These are phyloP conservation scores for Morinoia aosen DNA, from an alignment of 2,888 invertebrate genomes.

Conservation along the genomic window DNA sequence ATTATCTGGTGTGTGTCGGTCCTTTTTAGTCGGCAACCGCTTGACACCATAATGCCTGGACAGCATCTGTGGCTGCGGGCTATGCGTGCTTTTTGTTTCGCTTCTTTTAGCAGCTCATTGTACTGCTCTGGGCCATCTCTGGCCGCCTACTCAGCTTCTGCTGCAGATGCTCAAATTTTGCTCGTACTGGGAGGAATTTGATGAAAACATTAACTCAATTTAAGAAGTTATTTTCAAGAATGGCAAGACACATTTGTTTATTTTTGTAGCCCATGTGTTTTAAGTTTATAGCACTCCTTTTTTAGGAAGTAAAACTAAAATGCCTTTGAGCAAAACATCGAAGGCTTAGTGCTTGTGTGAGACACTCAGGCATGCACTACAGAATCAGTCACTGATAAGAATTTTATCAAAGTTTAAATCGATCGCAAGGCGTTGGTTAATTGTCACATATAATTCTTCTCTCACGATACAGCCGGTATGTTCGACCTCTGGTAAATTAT, in stretches of 20 bases:
- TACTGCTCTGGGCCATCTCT: not conserved
- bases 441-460: not conserved
- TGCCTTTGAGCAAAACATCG: not conserved
- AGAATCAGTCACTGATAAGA: not conserved
- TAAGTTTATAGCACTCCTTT: not conserved
- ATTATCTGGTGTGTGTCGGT: slow-evolving; percentile 50
- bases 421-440: not conserved
- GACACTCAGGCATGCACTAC: not conserved
- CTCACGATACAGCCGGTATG: not conserved
- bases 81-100: not conserved
- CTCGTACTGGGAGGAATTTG: not conserved
- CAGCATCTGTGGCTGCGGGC: slow-evolving; percentile 48
- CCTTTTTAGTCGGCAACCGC: slow-evolving; percentile 47
- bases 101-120: not conserved
- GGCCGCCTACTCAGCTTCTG: not conserved
- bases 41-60: slow-evolving; percentile 50
- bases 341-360: not conserved
- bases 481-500: too few relatives aligned
- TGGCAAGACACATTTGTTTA: not conserved
- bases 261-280: not conserved
- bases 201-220: not conserved
- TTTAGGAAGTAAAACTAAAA: not conserved
- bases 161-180: not conserved
- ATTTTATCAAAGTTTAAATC: not conserved
- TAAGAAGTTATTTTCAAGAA: not conserved